Conservation (phyloP, 1,140 invertebrate species). For the Neodiprion virginianus region DNA sequence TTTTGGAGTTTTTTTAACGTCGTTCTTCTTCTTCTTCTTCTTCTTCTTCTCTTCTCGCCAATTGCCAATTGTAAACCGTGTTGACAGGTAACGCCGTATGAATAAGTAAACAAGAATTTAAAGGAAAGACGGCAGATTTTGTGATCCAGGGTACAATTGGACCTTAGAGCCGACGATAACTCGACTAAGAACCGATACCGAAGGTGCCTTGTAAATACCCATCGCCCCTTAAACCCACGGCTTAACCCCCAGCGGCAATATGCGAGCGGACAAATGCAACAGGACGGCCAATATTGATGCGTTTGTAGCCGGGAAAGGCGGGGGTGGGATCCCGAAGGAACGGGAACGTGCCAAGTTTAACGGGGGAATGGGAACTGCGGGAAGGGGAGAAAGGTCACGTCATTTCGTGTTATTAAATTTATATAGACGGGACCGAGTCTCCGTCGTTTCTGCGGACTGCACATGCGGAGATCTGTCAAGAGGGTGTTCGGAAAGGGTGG, state of each 20-base stretch:
- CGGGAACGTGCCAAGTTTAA: background rate
- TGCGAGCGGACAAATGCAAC: constrained; percentile 8
- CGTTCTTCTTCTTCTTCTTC: too few relatives aligned
- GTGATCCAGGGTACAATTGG: too few relatives aligned
- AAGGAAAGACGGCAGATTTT: too few relatives aligned
- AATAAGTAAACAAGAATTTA: too few relatives aligned
- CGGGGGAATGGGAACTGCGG: constrained; percentile 7
- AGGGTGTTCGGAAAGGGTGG: constrained; percentile 16
- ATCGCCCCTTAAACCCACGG: background rate
- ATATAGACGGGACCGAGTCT: constrained; percentile 39
- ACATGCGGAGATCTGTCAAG: constrained; percentile 41
- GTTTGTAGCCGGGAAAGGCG: constrained; percentile 4
- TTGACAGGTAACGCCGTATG: too few relatives aligned
- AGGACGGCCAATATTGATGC: constrained; percentile 32
- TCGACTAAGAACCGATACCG: too few relatives aligned
- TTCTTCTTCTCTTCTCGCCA: too few relatives aligned
- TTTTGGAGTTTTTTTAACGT: too few relatives aligned
- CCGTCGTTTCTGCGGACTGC: background rate
- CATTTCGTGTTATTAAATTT: constrained; percentile 49
- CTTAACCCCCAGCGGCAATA: background rate
- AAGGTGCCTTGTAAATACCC: background rate
- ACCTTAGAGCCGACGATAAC: too few relatives aligned
- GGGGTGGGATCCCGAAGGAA: background rate
- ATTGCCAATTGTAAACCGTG: too few relatives aligned
- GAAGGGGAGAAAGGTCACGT: constrained; percentile 35